These are phyloP conservation scores for Pogonocichla stellata DNA, from an alignment of 2,113 vertebrate species.

Conservation along the genomic window DNA sequence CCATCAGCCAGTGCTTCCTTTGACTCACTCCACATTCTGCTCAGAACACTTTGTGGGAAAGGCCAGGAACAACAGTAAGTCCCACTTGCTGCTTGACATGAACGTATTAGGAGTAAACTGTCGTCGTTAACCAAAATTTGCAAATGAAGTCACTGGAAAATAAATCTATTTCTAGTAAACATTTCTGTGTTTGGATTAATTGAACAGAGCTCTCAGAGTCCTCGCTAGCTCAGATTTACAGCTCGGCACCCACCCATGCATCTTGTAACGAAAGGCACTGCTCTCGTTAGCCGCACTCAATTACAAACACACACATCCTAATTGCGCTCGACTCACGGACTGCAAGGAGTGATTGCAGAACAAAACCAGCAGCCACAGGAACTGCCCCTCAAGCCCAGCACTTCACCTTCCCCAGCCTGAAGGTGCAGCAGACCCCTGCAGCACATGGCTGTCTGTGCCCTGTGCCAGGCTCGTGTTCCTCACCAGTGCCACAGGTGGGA, in stretches of 20 bases:
- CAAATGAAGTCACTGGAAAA: conserved; percentile 41
- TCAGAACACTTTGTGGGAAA: conserved; percentile 32
- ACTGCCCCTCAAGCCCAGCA: neutral
- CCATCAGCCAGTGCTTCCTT: conserved; percentile 39
- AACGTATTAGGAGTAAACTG: conserved; percentile 46
- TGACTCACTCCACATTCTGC: conserved; percentile 26
- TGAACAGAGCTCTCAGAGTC: neutral
- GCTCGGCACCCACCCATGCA: neutral
- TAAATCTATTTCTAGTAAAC: conserved; percentile 15
- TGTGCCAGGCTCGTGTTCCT: accelerated
- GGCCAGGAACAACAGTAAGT: conserved; percentile 37
- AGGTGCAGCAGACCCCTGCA: accelerated
- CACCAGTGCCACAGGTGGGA: accelerated
- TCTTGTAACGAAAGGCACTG: neutral
- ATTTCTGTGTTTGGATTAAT: conserved; percentile 12
- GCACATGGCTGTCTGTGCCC: accelerated
- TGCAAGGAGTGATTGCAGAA: accelerated
- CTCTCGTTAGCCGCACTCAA: neutral
- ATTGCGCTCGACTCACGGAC: neutral
- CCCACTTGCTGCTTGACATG: conserved; percentile 35
- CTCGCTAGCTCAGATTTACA: neutral
- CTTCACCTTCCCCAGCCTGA: neutral
- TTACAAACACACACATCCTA: neutral
- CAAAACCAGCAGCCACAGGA: neutral
- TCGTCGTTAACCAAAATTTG: conserved; percentile 39